Evolutionary conservation across 1,140 invertebrate species (phyloP).

Genomic region (Apis cerana): DNA sequence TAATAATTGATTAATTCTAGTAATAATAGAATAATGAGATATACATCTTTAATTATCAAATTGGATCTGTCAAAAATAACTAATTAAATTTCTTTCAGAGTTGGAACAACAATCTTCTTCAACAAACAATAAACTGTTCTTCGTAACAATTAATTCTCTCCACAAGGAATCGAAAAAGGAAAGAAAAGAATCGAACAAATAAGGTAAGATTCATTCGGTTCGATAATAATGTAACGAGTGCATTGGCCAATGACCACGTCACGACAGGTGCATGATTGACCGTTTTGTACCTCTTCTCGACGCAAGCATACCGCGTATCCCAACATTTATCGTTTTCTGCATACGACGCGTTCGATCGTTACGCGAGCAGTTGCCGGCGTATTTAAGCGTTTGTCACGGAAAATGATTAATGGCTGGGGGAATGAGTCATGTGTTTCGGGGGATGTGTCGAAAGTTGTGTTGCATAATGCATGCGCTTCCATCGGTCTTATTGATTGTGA

Average conservation of each 20-base stretch:
- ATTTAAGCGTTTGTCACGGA: conserved; percentile 21
- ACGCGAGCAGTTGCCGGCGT: background rate
- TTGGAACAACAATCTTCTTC: too few relatives aligned
- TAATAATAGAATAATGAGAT: too few relatives aligned
- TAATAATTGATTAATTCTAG: too few relatives aligned
- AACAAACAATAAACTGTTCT: too few relatives aligned
- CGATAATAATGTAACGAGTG: conserved; percentile 48
- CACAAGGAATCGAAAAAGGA: too few relatives aligned
- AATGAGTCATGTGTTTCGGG: conserved; percentile 14
- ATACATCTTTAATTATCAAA: too few relatives aligned
- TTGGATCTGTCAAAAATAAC: too few relatives aligned
- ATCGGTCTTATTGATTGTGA: conserved; percentile 1
- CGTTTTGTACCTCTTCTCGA: conserved; percentile 9
- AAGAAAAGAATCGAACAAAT: background rate
- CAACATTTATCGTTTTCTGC: conserved; percentile 31
- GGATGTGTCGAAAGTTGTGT: conserved; percentile 9
- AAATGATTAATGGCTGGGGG: conserved; percentile 44
- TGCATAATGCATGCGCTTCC: conserved; percentile 13
- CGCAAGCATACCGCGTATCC: background rate
- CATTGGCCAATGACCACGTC: conserved; percentile 45
- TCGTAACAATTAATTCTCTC: too few relatives aligned
- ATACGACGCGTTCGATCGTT: conserved; percentile 9
- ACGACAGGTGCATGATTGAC: conserved; percentile 51
- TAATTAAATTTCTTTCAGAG: too few relatives aligned
- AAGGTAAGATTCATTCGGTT: background rate